phyloP scores from a whole-genome alignment of 23 tunicate genomes.

The Clavelina lepadiformis region DNA sequence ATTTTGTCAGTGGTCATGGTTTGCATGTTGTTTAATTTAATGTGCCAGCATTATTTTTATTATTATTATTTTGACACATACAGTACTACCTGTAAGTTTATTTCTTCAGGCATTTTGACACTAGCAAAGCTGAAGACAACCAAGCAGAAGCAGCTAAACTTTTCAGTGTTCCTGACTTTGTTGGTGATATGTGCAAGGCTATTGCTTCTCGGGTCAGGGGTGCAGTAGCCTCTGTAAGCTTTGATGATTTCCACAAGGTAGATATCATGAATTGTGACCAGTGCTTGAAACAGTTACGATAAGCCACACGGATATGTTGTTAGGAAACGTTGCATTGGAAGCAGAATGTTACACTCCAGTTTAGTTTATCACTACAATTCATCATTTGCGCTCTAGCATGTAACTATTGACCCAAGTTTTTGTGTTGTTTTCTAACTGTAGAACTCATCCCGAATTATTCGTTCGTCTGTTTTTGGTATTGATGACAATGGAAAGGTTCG shows the following conservation, averaged over 20 bases:
- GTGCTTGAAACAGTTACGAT: no score
- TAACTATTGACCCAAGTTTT: no score
- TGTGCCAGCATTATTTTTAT: no score
- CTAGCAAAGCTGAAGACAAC: conserved; percentile 35
- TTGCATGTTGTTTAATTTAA: neutral
- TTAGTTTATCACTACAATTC: no score
- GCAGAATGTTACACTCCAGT: no score
- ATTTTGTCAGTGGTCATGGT: neutral
- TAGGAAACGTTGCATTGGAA: no score
- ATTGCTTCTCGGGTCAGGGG: conserved; percentile 92
- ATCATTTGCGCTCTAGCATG: no score
- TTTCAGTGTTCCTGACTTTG: conserved; percentile 97
- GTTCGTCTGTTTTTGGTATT: conserved; percentile 91
- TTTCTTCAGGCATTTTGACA: conserved; percentile 70
- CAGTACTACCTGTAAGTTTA: no score
- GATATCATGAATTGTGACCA: neutral
- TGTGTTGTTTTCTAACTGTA: no score
- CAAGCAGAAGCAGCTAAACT: conserved; percentile 75
- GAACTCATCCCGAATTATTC: conserved; percentile 91
- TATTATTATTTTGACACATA: neutral
- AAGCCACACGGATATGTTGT: no score
- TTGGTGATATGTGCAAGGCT: conserved; percentile 96
- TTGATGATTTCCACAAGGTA: conserved; percentile 95
- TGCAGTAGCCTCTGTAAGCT: conserved; percentile 92
- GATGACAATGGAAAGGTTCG: conserved; percentile 80